Conservation (phyloP, 2,888 invertebrate species). For the Pycnomerus fuliginosus region DNA sequence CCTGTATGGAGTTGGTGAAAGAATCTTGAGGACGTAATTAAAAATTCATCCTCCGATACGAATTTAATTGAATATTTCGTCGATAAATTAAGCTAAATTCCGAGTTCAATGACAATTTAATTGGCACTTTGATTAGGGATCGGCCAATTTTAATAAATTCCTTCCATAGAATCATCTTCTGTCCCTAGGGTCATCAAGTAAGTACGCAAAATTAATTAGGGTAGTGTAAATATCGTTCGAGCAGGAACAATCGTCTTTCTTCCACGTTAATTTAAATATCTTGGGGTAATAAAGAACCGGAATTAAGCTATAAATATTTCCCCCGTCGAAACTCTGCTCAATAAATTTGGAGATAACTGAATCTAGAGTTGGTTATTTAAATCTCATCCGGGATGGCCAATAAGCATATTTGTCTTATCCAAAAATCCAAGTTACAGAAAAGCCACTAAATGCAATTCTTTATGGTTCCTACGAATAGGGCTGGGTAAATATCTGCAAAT, state of each 20-base stretch:
- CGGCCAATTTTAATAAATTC: conserved; percentile 22
- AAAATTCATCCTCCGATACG: conserved; percentile 7
- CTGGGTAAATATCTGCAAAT: too few species aligned
- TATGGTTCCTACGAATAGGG: too few species aligned
- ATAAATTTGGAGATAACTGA: conserved; percentile 47
- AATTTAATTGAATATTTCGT: conserved; percentile 4
- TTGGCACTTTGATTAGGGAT: conserved; percentile 17
- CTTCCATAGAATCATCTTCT: conserved; percentile 12
- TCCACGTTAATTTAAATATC: conserved; percentile 44
- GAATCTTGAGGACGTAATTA: conserved; percentile 7
- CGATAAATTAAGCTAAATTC: conserved; percentile 7
- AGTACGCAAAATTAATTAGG: conserved; percentile 23
- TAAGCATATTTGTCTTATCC: too few species aligned
- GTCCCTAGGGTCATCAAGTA: conserved; percentile 17
- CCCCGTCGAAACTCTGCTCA: conserved; percentile 48
- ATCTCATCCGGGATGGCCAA: too few species aligned
- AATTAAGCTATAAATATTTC: conserved; percentile 51
- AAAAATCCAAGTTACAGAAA: too few species aligned
- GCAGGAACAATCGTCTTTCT: conserved; percentile 23
- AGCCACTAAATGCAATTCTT: too few species aligned
- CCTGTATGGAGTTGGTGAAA: conserved; percentile 1
- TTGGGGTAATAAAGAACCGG: conserved; percentile 45
- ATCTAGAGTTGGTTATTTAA: too few species aligned
- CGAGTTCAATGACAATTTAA: conserved; percentile 18
- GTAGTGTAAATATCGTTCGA: conserved; percentile 19